Percentiles rank a stretch among this genome's conserved stretches.
Conservation (phyloP, 2,113 vertebrate species). For the Brachyhypopomus occidentalis region DNA sequence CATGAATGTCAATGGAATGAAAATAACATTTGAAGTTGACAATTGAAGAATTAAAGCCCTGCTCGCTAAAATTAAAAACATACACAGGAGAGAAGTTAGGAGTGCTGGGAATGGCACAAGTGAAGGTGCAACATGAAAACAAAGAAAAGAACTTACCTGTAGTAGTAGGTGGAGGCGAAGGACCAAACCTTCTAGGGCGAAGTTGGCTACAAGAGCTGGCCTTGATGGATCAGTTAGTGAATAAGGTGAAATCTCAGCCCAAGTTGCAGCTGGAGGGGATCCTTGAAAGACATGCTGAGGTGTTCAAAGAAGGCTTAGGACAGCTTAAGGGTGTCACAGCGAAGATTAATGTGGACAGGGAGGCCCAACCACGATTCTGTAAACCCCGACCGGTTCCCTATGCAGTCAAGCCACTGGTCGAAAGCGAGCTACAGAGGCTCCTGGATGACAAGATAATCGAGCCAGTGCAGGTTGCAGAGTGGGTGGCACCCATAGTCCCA, state of each 20-base stretch:
- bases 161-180: too few species aligned
- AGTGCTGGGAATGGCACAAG: too few species aligned
- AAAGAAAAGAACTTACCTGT: too few species aligned
- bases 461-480: not conserved
- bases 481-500: not conserved
- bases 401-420: constrained; percentile 9
- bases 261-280: not conserved
- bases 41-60: too few species aligned
- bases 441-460: not conserved
- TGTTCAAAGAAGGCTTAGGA: constrained; percentile 26
- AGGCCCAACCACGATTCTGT: constrained; percentile 14
- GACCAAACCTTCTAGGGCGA: constrained; percentile 8
- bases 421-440: not conserved
- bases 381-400: not conserved
- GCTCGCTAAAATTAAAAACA: too few species aligned
- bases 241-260: not conserved
- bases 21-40: too few species aligned
- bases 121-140: too few species aligned
- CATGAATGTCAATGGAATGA: too few species aligned
- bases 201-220: constrained; percentile 10
- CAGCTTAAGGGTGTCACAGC: constrained; percentile 10
- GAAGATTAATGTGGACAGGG: not conserved
- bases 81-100: too few species aligned
- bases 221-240: not conserved
- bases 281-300: not conserved